Base-by-base conservation (phyloP, 2,888 invertebrate species). In the Synergus umbraculus region DNA sequence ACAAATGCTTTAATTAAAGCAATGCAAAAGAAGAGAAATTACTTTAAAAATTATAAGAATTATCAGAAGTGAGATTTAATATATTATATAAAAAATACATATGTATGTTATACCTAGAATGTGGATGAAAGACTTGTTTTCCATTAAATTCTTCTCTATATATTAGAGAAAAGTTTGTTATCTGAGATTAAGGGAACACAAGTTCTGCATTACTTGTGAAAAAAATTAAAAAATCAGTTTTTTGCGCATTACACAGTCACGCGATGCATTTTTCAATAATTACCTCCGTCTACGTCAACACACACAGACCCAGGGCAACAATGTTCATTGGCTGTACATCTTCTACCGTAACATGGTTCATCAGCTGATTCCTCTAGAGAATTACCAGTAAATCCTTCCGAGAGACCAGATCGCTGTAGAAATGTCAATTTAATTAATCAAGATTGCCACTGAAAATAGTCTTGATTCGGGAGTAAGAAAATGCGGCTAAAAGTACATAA, bases 221-320 rank as follows among this genome's bases (percentile, higher is more conserved):
- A 76, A 76, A n/a, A 37, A 63, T n/a, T n/a, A 78, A 77, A 76
- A 49, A 78, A 69, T 46, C 82, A 63, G 76, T 76, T 29, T 63
- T 76, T 76, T 60, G 13, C 10, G 37, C 13, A 49, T 76, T 54
- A 7, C 37, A 22, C n/a, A 37, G 12, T 44, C 67, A 69, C n/a
- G 73, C 66, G 29, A 46, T 46, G n/a, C n/a, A 67, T 44, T 64
- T 46, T 64, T 64, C 4, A 44, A 41, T 43, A 77, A 76, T 93
- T 92, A 95, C 95, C 94, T 91, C 94, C 95, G 87, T 95, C 95
- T 65, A 94, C 93, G 88, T 94, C 94, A 54, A 95, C 94, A 91
- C 97, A 97, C 79, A 97, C 94, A 15, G 95, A 95, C 13, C 96
- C 96, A 0, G 96, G 95, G 92, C 97, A 97, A 92, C 97, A 97